Evolutionary conservation across 2,113 vertebrate species (phyloP), one percentile per base, ranked within the genome.

Genomic region (Colossoma macropomum): DNA sequence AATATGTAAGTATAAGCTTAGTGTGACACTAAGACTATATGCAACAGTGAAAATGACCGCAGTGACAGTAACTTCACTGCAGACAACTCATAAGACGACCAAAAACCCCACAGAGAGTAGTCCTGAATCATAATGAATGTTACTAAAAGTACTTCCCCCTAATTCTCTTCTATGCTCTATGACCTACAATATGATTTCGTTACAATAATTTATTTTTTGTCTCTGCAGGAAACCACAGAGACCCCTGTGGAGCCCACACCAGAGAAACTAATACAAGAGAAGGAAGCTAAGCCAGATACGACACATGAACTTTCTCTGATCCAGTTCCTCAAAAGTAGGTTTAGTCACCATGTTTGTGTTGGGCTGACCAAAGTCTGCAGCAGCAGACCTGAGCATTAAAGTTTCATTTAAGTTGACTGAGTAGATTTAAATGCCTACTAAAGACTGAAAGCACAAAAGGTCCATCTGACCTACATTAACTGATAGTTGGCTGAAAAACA

Each of bases 301-400:
- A 1, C 3, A 7, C 86, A 91, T 80, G 90, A 93, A 86, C 82
- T 93, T 5, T 92, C 94, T 0, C 88, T 97, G 0, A 0, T 23
- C 5, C 86, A 96, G 86, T 98, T 98, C 94, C 92, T 98, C 81
- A 97, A 95, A 96, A 94, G 97, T 97, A 79, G 92, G 95, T 77
- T 66, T 78, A 7, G 12, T 8, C 12, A 41, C 27, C 23, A 56
- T 8, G 15, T 59, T 19, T 13, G 66, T 27, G 32, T 68, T 27
- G 45, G 4, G n/a, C n/a, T n/a, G n/a, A n/a, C n/a, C n/a, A n/a
- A n/a, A n/a, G n/a, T n/a, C n/a, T n/a, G n/a, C n/a, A 23, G 12
- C 12, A 38, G n/a, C n/a, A 45, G 1, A 2, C 52, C 12, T 9
- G 1, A 2, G 19, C 3, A 45, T 16, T 38, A 7, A 38, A 38